These are phyloP conservation scores for Julus scandinavius DNA, from an alignment of 2,888 invertebrate genomes.

Conservation along the genomic window DNA sequence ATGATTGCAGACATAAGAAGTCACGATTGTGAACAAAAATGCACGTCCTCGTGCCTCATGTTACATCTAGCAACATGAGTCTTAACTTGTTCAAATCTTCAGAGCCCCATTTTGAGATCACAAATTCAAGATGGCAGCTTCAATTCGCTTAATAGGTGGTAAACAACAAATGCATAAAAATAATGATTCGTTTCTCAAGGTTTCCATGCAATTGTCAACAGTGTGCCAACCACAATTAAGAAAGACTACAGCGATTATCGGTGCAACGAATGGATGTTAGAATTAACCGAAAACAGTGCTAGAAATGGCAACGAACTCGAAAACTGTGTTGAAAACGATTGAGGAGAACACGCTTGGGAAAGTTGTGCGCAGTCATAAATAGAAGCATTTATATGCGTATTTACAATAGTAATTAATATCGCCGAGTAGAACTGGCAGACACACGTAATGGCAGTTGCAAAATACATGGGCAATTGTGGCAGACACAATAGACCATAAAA, in stretches of 20 bases:
- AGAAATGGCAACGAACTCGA: slow-evolving; percentile 35
- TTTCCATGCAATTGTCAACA: slow-evolving; percentile 2
- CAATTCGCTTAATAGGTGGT: slow-evolving; percentile 9
- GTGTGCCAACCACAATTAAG: slow-evolving; percentile 22
- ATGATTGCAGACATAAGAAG: neutral
- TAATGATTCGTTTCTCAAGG: neutral
- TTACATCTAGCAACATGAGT: neutral
- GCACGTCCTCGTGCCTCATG: neutral
- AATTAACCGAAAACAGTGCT: neutral
- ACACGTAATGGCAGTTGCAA: slow-evolving; percentile 31
- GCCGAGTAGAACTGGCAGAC: slow-evolving; percentile 4
- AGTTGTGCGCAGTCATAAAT: slow-evolving; percentile 6
- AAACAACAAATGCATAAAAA: neutral
- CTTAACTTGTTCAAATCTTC: neutral
- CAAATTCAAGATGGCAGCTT: neutral
- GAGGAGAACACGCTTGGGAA: neutral
- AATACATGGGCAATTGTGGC: slow-evolving; percentile 24
- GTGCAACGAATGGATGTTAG: slow-evolving; percentile 10
- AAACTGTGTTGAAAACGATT: neutral
- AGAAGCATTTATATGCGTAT: slow-evolving; percentile 9
- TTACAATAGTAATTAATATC: slow-evolving; percentile 35
- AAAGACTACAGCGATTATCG: slow-evolving; percentile 1
- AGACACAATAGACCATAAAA: slow-evolving; percentile 34
- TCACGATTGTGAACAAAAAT: neutral
- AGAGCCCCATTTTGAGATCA: neutral